Base-by-base conservation (phyloP, 1,140 invertebrate genomes). In the Hyles vespertilio region DNA sequence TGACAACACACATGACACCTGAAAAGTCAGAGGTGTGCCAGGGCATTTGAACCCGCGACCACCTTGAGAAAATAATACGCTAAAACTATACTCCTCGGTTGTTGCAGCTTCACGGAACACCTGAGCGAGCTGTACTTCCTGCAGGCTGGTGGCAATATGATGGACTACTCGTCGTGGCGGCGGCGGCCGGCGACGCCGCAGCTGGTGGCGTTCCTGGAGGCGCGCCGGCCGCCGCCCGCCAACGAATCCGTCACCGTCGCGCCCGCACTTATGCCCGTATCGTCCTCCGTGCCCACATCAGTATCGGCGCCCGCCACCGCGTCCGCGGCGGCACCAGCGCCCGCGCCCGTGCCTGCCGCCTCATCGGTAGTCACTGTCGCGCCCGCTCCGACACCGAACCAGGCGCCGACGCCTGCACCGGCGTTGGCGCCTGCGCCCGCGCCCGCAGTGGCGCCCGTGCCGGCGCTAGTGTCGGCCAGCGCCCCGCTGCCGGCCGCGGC, bases 71-170 rank as follows among this genome's bases (percentile, higher is more conserved):
- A 45, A 45, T 45, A 45, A 45, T n/a, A 4, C 46, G 5, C 46
- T 47, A 4, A 10, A 47, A 47, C 10, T 1, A 47, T 47, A 47
- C 10, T 11, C 12, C 58, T 52, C 63, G 55, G 51, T 71, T 50
- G 58, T 74, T 80, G 32, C 76, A 83, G 92, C 76, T 96, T 96
- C 86, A 92, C 93, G 69, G 96, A 97, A 76, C 93, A 94, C 86
- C 91, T 95, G 65, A 92, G 94, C 51, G 96, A 98, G 89, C 88
- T 94, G 54, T 98, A 94, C 90, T 97, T 96, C 84, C 91, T 98
- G 47, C 94, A 96, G 87, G 92, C 92, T 72, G 94, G 94, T 62
- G 95, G 95, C 44, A 97, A 96, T 84, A 93, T 97, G 87, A 94
- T 96, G 92, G 96, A 98, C 79, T 96, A 94, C 82, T 91, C 92